These are phyloP conservation scores for Chlorodrepanis virens DNA, from an alignment of 2,113 vertebrate genomes.

Conservation along the genomic window DNA sequence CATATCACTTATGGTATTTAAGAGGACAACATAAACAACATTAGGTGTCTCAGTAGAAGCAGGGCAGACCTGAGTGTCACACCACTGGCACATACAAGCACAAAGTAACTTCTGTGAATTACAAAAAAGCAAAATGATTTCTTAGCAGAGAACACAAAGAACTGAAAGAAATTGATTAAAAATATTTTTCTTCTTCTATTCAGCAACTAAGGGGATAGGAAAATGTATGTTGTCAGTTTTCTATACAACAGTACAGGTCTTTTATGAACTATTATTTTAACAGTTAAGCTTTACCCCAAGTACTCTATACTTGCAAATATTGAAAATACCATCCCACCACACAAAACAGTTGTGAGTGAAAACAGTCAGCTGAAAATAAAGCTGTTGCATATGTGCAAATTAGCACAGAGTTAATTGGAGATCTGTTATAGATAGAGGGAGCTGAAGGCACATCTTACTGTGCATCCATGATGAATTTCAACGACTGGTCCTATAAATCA, in stretches of 20 bases:
- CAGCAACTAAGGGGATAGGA: not conserved
- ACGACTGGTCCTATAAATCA: not conserved
- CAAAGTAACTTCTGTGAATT: not conserved
- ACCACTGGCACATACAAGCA: not conserved
- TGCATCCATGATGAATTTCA: not conserved
- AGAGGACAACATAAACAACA: not conserved
- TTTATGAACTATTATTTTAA: not conserved
- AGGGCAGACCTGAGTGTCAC: not conserved
- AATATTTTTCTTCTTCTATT: not conserved
- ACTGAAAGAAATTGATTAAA: not conserved
- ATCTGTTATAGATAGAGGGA: not conserved
- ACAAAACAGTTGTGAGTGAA: not conserved
- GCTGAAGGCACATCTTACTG: not conserved
- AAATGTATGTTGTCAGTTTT: not conserved
- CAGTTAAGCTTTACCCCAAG: not conserved
- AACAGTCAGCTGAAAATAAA: not conserved
- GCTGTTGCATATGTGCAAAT: not conserved
- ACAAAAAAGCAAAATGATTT: rapidly evolving
- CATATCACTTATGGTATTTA: not conserved
- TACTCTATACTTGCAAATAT: not conserved
- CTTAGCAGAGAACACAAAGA: not conserved
- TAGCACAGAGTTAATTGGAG: not conserved
- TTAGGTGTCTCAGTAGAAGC: not conserved
- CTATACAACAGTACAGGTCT: not conserved
- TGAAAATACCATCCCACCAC: not conserved